Conservation (phyloP, 2,888 invertebrate species). For the Epinotia nisella region DNA sequence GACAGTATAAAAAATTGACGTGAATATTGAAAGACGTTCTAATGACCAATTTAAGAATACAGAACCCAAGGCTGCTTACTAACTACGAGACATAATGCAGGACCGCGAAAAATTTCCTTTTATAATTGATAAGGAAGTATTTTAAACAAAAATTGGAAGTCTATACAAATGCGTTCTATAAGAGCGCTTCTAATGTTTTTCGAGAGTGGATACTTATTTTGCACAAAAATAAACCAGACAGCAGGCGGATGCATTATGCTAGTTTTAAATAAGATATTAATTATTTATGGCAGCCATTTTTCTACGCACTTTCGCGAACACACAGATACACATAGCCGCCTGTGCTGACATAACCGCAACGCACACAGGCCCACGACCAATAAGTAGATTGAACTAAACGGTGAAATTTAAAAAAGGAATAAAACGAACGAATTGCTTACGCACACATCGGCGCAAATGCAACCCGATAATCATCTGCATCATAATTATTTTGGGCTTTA, state of each 20-base stretch:
- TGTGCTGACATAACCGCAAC: conserved; percentile 65
- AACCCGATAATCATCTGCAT: conserved; percentile 76
- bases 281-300: conserved; percentile 45
- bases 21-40: too few species aligned
- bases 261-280: conserved; percentile 45
- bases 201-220: conserved; percentile 6
- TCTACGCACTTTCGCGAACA: conserved; percentile 49
- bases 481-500: conserved; percentile 55
- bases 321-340: conserved; percentile 48
- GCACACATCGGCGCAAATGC: conserved; percentile 72
- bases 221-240: conserved; percentile 37
- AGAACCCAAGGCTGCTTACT: too few species aligned
- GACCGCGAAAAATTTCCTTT: too few species aligned
- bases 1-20: too few species aligned
- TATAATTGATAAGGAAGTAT: too few species aligned
- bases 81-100: too few species aligned
- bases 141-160: too few species aligned
- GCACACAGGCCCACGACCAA: conserved; percentile 77
- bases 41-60: too few species aligned
- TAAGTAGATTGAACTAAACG: conserved; percentile 85
- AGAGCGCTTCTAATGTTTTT: not conserved
- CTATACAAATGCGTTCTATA: not conserved
- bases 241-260: conserved; percentile 41
- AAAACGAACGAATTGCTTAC: conserved; percentile 80
- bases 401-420: conserved; percentile 85